Conservation (phyloP, 2,888 invertebrate genomes). For the Lepidocyrtoides sp. region DNA sequence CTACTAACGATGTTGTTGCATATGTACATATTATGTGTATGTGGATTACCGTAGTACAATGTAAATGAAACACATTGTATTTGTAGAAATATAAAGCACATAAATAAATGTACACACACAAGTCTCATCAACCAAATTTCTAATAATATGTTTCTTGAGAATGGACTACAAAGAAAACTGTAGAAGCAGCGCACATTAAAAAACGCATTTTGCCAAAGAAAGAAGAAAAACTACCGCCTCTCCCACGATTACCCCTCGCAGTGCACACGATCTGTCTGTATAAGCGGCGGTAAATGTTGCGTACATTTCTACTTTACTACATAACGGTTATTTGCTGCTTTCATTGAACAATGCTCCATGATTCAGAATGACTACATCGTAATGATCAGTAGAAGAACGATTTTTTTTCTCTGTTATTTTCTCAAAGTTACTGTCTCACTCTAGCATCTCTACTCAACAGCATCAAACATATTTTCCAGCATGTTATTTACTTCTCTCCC, state of each 20-base stretch:
- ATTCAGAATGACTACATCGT: not conserved
- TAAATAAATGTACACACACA: too few relatives aligned
- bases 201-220: slow-evolving; percentile 43
- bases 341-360: not conserved
- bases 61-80: too few relatives aligned
- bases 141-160: slow-evolving; percentile 14
- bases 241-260: slow-evolving; percentile 41
- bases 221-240: slow-evolving; percentile 39
- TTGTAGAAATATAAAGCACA: too few relatives aligned
- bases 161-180: slow-evolving; percentile 41
- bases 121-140: not conserved
- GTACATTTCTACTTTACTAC: too few relatives aligned
- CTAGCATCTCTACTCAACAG: not conserved
- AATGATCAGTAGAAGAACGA: not conserved
- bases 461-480: slow-evolving; percentile 43
- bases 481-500: slow-evolving; percentile 52
- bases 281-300: slow-evolving; percentile 18
- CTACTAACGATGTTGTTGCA: too few relatives aligned
- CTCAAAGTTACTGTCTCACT: not conserved
- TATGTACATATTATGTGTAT: too few relatives aligned
- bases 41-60: too few relatives aligned
- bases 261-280: slow-evolving; percentile 10
- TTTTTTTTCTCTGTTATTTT: not conserved
- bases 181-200: not conserved
- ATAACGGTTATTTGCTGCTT: slow-evolving; percentile 16